Conservation (phyloP, 2,888 invertebrate species). For the Leucoma salicis region DNA sequence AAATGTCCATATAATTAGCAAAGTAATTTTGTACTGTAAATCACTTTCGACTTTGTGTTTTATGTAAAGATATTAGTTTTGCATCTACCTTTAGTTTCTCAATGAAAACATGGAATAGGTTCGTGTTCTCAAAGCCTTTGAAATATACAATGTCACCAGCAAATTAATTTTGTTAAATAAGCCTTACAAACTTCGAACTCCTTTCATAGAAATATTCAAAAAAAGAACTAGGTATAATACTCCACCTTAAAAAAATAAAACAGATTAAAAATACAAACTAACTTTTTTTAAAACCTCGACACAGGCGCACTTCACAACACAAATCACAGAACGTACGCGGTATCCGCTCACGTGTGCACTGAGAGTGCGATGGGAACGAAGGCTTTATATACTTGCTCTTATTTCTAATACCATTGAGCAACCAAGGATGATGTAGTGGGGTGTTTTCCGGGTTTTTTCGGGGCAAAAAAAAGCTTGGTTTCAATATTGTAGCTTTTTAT, state of each 20-base stretch:
- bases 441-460: slow-evolving; percentile 37
- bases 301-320: slow-evolving; percentile 31
- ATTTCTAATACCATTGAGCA: slow-evolving; percentile 37
- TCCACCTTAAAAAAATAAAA: slow-evolving; percentile 1
- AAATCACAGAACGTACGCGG: slow-evolving; percentile 21
- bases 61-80: too few relatives aligned
- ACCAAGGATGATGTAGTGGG: slow-evolving; percentile 38
- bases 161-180: neutral
- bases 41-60: too few relatives aligned
- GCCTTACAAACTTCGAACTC: neutral
- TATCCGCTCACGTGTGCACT: slow-evolving; percentile 26
- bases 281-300: slow-evolving; percentile 20
- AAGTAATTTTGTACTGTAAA: too few relatives aligned
- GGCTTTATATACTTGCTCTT: slow-evolving; percentile 54
- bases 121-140: too few relatives aligned
- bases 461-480: neutral
- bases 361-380: slow-evolving; percentile 12
- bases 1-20: too few relatives aligned
- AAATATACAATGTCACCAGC: too few relatives aligned
- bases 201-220: neutral
- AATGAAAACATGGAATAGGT: too few relatives aligned
- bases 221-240: neutral
- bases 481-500: too few relatives aligned
- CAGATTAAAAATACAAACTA: slow-evolving; percentile 17
- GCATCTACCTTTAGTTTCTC: too few relatives aligned